These are phyloP conservation scores for Coptodon bakossiorum DNA, from an alignment of 2,113 vertebrate genomes.

Conservation along the genomic window DNA sequence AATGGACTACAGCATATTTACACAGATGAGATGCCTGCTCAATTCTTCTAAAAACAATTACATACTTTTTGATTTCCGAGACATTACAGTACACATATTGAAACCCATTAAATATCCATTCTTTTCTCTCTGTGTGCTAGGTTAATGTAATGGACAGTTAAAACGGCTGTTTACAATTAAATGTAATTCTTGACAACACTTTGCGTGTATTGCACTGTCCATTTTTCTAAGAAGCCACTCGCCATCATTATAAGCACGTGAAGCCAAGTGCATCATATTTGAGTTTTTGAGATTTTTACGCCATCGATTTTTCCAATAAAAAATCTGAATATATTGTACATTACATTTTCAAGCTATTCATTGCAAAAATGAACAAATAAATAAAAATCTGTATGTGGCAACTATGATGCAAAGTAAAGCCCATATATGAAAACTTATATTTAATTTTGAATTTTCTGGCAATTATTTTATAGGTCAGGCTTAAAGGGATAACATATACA, in stretches of 20 bases:
- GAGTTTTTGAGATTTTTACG: neutral
- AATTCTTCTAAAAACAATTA: conserved; percentile 55
- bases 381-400: neutral
- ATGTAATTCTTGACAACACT: conserved; percentile 7
- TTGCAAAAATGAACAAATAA: neutral
- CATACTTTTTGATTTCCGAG: conserved; percentile 35
- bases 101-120: conserved; percentile 49
- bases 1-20: conserved; percentile 62
- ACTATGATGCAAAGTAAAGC: neutral
- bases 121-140: conserved; percentile 31
- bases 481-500: neutral
- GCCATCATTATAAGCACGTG: neutral
- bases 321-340: neutral
- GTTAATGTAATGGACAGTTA: conserved; percentile 41
- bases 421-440: neutral
- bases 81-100: neutral
- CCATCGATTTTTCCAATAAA: neutral
- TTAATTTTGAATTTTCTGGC: neutral
- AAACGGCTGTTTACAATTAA: conserved; percentile 18
- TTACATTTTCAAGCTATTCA: neutral
- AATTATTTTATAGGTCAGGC: neutral
- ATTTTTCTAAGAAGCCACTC: neutral
- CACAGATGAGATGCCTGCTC: conserved; percentile 33
- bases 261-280: neutral
- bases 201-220: neutral